phyloP scores from a whole-genome alignment of 2,888 invertebrate genomes.

The Pedicia rivosa region DNA sequence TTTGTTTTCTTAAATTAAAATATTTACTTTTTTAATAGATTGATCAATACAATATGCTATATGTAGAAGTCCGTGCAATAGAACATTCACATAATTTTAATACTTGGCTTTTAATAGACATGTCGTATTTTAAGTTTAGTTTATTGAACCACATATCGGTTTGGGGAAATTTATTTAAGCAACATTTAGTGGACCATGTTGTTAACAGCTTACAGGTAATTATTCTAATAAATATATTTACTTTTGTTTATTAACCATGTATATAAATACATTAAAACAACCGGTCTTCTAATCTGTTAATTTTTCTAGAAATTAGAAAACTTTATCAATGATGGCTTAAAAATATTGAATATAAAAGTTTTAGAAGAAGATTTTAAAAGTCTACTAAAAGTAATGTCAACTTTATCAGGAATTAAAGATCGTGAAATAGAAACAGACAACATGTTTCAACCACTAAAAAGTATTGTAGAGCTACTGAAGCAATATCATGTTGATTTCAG shows the following conservation, averaged over 20 bases:
- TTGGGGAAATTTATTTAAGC: conserved; percentile 79
- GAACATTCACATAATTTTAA: conserved; percentile 40
- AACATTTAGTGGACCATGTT: conserved; percentile 68
- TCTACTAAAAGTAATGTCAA: conserved; percentile 67
- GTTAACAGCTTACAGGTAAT: conserved; percentile 46
- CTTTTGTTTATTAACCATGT: no score
- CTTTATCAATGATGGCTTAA: conserved; percentile 61
- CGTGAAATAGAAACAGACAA: conserved; percentile 60
- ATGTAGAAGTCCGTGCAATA: conserved; percentile 22
- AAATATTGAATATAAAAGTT: conserved; percentile 53
- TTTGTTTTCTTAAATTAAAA: background rate
- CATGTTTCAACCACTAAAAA: conserved; percentile 80
- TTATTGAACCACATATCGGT: conserved; percentile 74
- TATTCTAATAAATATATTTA: conserved; percentile 12
- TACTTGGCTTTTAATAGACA: conserved; percentile 65
- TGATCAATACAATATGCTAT: conserved; percentile 24
- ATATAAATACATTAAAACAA: no score
- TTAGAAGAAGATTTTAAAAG: conserved; percentile 71
- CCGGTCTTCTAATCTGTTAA: no score
- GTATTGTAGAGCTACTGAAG: conserved; percentile 69
- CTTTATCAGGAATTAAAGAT: conserved; percentile 52
- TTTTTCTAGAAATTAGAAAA: conserved; percentile 57
- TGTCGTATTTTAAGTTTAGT: conserved; percentile 64
- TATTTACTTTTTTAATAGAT: conserved; percentile 16
- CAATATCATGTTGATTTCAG: conserved; percentile 76